Percentiles rank a stretch among this genome's conserved stretches.
Evolutionary conservation across 1,140 invertebrate genomes (phyloP).

Genomic region (Delia radicum): DNA sequence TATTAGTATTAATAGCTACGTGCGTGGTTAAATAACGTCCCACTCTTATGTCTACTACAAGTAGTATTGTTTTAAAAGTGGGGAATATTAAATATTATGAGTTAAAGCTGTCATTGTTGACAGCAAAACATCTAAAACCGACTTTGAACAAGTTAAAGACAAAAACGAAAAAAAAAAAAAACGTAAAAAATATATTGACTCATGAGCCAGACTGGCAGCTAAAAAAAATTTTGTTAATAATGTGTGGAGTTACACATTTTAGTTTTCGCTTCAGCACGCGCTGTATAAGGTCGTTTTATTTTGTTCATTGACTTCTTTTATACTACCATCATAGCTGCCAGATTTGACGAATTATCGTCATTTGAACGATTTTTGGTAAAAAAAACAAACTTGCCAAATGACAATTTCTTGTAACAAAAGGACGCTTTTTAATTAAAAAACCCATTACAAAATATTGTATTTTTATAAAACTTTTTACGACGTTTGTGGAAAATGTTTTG

Average conservation of each 20-base stretch:
- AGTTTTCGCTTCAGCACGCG: neutral
- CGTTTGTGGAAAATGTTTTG: too few species aligned
- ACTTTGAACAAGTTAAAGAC: neutral
- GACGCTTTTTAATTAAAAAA: too few species aligned
- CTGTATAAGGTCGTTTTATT: neutral
- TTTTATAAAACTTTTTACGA: too few species aligned
- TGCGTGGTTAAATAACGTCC: neutral
- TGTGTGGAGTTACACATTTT: neutral
- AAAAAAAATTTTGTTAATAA: neutral
- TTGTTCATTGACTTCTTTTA: neutral
- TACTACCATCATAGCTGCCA: too few species aligned
- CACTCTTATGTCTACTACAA: neutral
- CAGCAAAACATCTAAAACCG: slow-evolving; percentile 1
- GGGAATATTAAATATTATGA: neutral
- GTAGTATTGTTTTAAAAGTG: too few species aligned
- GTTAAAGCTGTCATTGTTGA: slow-evolving; percentile 4
- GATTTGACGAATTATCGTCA: too few species aligned
- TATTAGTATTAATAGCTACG: too few species aligned
- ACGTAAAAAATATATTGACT: slow-evolving; percentile 1
- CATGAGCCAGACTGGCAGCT: neutral
- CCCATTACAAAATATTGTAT: too few species aligned
- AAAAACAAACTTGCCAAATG: too few species aligned
- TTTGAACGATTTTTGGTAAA: too few species aligned
- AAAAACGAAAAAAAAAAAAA: slow-evolving; percentile 5
- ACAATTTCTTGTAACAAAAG: too few species aligned